Evolutionary conservation across 1,140 invertebrate species (phyloP).

Genomic region (Trichogramma pretiosum): DNA sequence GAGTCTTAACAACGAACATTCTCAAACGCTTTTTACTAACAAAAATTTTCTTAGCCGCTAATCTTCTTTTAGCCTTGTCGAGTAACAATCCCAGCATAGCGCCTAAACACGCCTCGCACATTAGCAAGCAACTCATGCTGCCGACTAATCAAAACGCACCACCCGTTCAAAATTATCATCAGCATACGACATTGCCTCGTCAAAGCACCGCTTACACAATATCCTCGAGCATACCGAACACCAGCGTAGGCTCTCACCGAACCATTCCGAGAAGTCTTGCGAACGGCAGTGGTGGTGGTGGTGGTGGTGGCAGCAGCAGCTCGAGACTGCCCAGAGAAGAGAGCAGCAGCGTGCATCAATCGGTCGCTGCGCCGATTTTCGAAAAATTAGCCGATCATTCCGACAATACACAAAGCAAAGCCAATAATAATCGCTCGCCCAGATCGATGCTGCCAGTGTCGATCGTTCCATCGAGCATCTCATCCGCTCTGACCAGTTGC

Average conservation of each 20-base stretch:
- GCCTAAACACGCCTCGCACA: constrained; percentile 18
- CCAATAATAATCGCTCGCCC: constrained; percentile 23
- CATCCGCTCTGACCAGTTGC: constrained; percentile 21
- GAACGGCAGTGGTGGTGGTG: too few species aligned
- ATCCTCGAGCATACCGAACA: constrained; percentile 37
- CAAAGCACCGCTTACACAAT: constrained; percentile 39
- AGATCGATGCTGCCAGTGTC: constrained; percentile 11
- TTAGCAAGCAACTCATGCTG: constrained; percentile 24
- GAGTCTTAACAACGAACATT: neutral
- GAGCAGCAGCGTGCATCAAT: constrained; percentile 31
- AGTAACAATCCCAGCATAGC: constrained; percentile 14
- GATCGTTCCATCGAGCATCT: constrained; percentile 25
- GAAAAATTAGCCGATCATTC: constrained; percentile 18
- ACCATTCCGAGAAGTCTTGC: constrained; percentile 45
- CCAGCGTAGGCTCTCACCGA: constrained; percentile 35
- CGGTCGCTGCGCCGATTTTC: constrained; percentile 28
- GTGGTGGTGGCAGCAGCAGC: too few species aligned
- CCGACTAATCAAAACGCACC: constrained; percentile 26
- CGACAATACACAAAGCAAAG: constrained; percentile 6
- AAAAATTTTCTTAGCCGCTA: neutral
- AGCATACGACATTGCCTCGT: constrained; percentile 37
- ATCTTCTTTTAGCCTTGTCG: constrained; percentile 9
- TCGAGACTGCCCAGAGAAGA: constrained; percentile 28
- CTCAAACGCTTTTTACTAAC: too few species aligned
- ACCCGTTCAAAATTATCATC: constrained; percentile 33